phyloP scores from a whole-genome alignment of 2,888 invertebrate genomes.

The Patella ulyssiponensis region DNA sequence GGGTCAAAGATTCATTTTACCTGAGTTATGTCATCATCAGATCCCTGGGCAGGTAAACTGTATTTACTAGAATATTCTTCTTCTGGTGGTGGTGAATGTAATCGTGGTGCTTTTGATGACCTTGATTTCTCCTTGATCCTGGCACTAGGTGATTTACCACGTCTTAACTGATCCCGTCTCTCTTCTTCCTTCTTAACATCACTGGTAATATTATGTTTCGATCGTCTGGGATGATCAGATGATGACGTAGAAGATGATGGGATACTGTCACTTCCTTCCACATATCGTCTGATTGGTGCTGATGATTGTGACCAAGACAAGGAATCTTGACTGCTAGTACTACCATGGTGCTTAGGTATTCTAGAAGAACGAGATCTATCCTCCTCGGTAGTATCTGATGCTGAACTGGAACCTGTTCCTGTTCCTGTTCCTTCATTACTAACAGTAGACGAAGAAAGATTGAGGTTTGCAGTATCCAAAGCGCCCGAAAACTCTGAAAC shows the following conservation, averaged over 20 bases:
- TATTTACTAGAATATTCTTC: constrained; percentile 37
- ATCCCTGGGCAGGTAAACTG: constrained; percentile 35
- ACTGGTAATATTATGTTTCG: constrained; percentile 41
- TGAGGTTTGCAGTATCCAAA: constrained; percentile 15
- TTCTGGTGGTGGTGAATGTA: constrained; percentile 62
- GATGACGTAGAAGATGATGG: constrained; percentile 27
- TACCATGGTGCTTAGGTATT: constrained; percentile 36
- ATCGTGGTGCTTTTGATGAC: constrained; percentile 58
- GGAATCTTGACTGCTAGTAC: constrained; percentile 26
- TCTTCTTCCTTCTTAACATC: constrained; percentile 58
- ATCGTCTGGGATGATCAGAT: constrained; percentile 20
- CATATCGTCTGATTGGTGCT: constrained; percentile 50
- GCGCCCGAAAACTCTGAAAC: constrained; percentile 44
- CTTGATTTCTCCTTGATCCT: constrained; percentile 65
- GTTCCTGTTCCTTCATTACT: neutral
- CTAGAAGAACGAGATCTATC: constrained; percentile 33
- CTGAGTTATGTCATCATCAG: constrained; percentile 30
- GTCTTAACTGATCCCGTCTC: constrained; percentile 48
- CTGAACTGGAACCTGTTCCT: neutral
- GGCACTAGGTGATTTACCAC: constrained; percentile 67
- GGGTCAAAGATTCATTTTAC: neutral
- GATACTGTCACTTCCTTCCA: constrained; percentile 60
- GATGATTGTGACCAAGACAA: constrained; percentile 17
- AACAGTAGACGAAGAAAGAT: constrained; percentile 10
- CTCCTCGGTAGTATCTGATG: neutral